phyloP scores from a whole-genome alignment of 2,797 vertebrate genomes.

The Lacerta bilineata region DNA sequence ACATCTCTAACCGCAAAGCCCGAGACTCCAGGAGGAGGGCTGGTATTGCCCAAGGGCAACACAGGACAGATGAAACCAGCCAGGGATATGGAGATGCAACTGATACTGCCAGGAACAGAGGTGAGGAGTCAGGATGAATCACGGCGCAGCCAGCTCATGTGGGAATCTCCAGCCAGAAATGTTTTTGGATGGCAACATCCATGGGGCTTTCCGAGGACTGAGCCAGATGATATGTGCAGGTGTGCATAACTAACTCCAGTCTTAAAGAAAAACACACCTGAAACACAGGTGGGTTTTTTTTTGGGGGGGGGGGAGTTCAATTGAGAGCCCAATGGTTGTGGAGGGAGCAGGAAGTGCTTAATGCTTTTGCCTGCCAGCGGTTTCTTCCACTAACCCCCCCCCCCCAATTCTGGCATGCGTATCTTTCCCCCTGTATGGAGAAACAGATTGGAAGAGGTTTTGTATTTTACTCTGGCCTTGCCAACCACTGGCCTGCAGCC shows the following conservation, averaged over 20 bases:
- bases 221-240: background rate
- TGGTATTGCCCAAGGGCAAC: background rate
- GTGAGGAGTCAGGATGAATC: background rate
- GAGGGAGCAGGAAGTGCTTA: background rate
- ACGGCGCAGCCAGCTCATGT: fast-evolving
- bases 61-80: constrained; percentile 8
- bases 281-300: too few species aligned
- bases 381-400: background rate
- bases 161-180: background rate
- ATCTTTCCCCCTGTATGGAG: too few species aligned
- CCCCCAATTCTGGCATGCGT: too few species aligned
- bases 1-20: background rate
- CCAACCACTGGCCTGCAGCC: background rate
- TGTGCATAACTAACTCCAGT: background rate
- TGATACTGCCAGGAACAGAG: background rate
- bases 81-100: background rate
- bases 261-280: background rate
- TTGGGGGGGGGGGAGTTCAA: too few species aligned
- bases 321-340: too few species aligned
- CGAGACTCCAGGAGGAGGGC: too few species aligned
- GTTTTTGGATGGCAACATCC: background rate
- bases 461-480: background rate
- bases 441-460: too few species aligned
- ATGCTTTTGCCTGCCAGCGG: background rate
- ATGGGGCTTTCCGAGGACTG: background rate